A percentile compares a stretch with the other conserved stretches of the same genome.
Evolutionary conservation across 2,113 vertebrate genomes (phyloP).

Genomic region (Kryptolebias marmoratus): DNA sequence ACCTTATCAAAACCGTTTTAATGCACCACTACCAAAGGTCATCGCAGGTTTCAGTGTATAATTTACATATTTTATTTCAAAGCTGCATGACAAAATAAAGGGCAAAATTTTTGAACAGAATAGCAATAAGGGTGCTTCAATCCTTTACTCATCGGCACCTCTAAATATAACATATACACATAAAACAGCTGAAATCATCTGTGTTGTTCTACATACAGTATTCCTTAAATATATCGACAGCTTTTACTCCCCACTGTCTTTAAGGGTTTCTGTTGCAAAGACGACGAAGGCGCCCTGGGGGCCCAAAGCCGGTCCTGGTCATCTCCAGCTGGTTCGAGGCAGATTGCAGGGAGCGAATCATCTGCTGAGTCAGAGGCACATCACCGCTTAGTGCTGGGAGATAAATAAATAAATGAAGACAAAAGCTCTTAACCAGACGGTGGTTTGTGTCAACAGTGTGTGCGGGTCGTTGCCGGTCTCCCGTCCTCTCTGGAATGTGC

Average conservation of each 20-base stretch:
- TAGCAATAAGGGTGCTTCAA: too few species aligned
- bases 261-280: not conserved
- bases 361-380: slow-evolving; percentile 16
- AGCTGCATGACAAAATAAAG: too few species aligned
- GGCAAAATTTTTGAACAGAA: too few species aligned
- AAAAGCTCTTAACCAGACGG: slow-evolving; percentile 17
- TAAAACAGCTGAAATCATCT: too few species aligned
- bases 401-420: not conserved
- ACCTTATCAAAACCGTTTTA: too few species aligned
- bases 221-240: not conserved
- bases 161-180: too few species aligned
- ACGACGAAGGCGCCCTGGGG: slow-evolving; percentile 9
- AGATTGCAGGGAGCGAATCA: slow-evolving; percentile 8
- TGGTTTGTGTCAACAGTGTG: slow-evolving; percentile 56
- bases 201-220: not conserved
- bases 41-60: too few species aligned
- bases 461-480: slow-evolving; percentile 8
- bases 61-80: too few species aligned
- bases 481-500: slow-evolving; percentile 27
- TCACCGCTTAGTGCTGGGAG: not conserved
- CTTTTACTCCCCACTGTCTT: not conserved
- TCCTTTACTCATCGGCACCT: too few species aligned
- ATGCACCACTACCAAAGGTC: too few species aligned
- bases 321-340: slow-evolving; percentile 47
- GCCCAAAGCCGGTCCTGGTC: slow-evolving; percentile 36